Evolutionary conservation across 2,113 vertebrate genomes (phyloP), one percentile per base, ranked within the genome.

Genomic region (Xiphophorus hellerii): DNA sequence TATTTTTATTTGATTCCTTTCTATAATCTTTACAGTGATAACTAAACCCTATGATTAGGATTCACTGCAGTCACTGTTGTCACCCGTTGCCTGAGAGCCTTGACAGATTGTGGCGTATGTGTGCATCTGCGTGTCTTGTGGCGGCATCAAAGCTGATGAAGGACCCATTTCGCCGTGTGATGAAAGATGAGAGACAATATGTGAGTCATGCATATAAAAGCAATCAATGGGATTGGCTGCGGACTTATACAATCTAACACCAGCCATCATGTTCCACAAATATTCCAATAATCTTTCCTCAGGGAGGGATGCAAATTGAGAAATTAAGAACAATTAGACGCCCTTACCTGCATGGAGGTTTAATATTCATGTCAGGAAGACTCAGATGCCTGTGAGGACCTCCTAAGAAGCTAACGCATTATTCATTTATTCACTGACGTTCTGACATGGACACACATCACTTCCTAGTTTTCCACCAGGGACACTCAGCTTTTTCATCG

Each of bases 141-240:
- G 70, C 65, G 66, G 28, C 62, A 67, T 88, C 60, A 76, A 69
- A 69, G 71, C 67, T 84, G 80, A 88, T 88, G 76, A 81, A 82
- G 74, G 54, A 69, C 42, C 80, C 60, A 78, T 83, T 80, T 62
- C 61, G 54, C 72, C 48, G 69, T 80, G 83, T 78, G 85, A 83
- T 88, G 78, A 92, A 87, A 87, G 72, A 84, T 85, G 70, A 27
- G 71, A 78, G 73, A 76, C 6, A 87, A 86, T 68, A 85, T 83
- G 71, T 30, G 72, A 84, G 73, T 78, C 8, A 31, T 69, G 66
- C 78, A 74, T 86, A 71, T 80, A 66, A 69, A 84, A 86, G 80
- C 69, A 84, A 58, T 84, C 78, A 90, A 27, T 83, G 64, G 67
- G 71, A 85, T 80, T 60, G 48, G 70, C 62, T 73, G 73, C 78